These are phyloP conservation scores for Neolamprologus fasciatus DNA, from an alignment of 2,113 vertebrate species.

Conservation along the genomic window DNA sequence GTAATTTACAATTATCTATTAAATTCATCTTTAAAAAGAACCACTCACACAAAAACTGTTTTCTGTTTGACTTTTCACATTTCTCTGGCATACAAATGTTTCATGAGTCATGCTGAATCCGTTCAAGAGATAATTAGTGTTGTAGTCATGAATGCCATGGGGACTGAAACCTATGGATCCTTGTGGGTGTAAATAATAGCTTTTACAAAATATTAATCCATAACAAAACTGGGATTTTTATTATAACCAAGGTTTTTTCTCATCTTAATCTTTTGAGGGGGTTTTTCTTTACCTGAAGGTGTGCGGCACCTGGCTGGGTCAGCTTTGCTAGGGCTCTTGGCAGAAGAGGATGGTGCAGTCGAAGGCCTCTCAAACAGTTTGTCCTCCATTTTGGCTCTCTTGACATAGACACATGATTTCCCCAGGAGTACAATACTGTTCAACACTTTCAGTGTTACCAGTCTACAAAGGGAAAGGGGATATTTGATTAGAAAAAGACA, in stretches of 20 bases:
- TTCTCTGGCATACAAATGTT: not conserved
- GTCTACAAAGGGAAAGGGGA: conserved; percentile 57
- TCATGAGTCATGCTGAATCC: not conserved
- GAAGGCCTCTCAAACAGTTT: conserved; percentile 79
- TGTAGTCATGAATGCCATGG: not conserved
- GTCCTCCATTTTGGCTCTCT: conserved; percentile 95
- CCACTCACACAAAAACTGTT: not conserved
- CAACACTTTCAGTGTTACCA: conserved; percentile 90
- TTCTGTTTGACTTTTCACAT: not conserved
- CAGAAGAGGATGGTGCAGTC: conserved; percentile 50
- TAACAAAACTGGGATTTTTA: not conserved
- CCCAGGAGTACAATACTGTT: conserved; percentile 97
- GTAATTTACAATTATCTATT: not conserved
- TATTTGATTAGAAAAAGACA: not conserved
- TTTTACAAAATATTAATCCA: not conserved
- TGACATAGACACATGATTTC: conserved; percentile 93
- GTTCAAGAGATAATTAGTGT: not conserved
- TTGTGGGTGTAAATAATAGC: not conserved
- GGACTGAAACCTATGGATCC: not conserved
- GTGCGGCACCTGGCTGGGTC: conserved; percentile 67
- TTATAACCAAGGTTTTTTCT: not conserved
- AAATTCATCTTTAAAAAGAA: not conserved
- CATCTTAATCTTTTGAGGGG: not conserved
- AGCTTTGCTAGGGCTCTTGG: conserved; percentile 66
- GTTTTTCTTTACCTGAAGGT: conserved; percentile 68